Percentiles rank a stretch among this genome's conserved stretches.
phyloP scores from a whole-genome alignment of 2,113 vertebrate genomes.

The Boleophthalmus pectinirostris region DNA sequence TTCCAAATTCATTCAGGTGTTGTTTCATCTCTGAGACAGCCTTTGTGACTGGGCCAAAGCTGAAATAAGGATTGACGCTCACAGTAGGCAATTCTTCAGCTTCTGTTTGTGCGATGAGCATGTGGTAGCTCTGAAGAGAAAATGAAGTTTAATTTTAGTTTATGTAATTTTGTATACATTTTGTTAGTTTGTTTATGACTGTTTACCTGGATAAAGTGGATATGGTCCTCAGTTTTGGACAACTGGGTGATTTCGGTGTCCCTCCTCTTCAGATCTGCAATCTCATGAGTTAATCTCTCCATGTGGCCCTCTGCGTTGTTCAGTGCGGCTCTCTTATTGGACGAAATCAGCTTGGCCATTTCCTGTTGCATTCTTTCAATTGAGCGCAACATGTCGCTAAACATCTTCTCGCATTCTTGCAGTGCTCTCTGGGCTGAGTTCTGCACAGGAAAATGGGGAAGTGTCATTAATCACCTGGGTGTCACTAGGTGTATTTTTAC shows the following conservation, averaged over 20 bases:
- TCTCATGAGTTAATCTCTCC: conserved; percentile 79
- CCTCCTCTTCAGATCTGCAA: conserved; percentile 77
- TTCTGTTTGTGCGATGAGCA: conserved; percentile 79
- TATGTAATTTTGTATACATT: background rate
- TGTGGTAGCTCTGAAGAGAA: conserved; percentile 73
- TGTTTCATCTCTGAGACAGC: conserved; percentile 80
- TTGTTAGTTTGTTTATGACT: background rate
- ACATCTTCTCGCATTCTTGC: conserved; percentile 82
- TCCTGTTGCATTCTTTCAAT: conserved; percentile 83
- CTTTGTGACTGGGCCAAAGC: conserved; percentile 75
- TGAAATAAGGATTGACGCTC: conserved; percentile 79
- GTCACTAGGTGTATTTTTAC: conserved; percentile 31
- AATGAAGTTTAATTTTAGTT: background rate
- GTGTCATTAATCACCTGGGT: conserved; percentile 14
- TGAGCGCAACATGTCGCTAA: conserved; percentile 78
- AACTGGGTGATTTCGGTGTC: conserved; percentile 79
- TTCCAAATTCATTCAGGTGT: conserved; percentile 79
- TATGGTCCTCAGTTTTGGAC: conserved; percentile 81
- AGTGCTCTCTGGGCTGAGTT: conserved; percentile 76
- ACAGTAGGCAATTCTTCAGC: conserved; percentile 78
- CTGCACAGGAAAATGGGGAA: conserved; percentile 40
- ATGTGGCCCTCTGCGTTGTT: conserved; percentile 78
- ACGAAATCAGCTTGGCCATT: conserved; percentile 78
- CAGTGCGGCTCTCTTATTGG: conserved; percentile 77
- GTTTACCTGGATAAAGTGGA: conserved; percentile 82